phyloP scores from a whole-genome alignment of 2,113 vertebrate species.

The Toxotes jaculatrix region DNA sequence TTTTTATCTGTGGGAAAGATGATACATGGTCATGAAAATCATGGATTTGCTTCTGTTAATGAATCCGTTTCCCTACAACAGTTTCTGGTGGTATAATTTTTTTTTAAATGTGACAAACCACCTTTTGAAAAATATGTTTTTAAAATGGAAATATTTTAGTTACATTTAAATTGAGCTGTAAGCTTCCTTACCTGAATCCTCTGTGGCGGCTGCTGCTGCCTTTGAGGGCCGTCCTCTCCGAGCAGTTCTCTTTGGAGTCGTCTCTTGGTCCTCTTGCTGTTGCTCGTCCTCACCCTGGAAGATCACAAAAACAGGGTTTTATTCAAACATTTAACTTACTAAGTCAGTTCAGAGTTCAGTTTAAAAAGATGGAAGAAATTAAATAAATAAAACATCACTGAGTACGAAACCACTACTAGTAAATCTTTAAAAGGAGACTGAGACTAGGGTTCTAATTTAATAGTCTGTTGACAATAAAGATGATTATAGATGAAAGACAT shows the following conservation, averaged over 20 bases:
- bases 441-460: background rate
- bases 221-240: conserved; percentile 81
- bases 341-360: background rate
- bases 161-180: background rate
- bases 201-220: conserved; percentile 58
- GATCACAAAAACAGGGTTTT: background rate
- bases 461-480: background rate
- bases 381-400: background rate
- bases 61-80: background rate
- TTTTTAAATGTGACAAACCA: background rate
- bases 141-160: background rate
- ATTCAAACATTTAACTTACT: background rate
- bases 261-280: conserved; percentile 65
- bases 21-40: background rate
- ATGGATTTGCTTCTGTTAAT: background rate
- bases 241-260: conserved; percentile 62
- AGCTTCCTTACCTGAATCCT: conserved; percentile 85
- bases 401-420: background rate
- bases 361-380: background rate
- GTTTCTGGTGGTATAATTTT: background rate
- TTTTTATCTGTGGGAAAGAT: conserved; percentile 83
- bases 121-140: background rate
- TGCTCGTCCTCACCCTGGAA: conserved; percentile 67
- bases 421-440: background rate
- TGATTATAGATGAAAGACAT: background rate